phyloP scores from a whole-genome alignment of 53 echinoderm and acorn worm species.

The Crossaster papposus region DNA sequence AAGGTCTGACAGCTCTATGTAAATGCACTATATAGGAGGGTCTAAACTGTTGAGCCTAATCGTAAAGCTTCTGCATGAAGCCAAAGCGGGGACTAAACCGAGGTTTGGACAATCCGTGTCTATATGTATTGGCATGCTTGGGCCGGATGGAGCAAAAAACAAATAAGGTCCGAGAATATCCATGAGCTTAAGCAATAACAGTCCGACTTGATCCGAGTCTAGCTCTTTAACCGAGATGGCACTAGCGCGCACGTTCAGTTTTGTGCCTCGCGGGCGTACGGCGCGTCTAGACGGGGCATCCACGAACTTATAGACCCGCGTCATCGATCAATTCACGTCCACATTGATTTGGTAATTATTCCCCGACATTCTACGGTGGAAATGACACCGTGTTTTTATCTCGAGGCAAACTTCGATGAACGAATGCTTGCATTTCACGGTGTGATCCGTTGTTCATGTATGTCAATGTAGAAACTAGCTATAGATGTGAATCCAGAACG shows the following conservation, averaged over 20 bases:
- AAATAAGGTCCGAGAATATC: neutral
- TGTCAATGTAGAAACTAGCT: neutral
- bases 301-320: neutral
- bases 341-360: conserved; percentile 42
- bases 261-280: neutral
- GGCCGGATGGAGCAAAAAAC: neutral
- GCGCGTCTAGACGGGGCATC: conserved; percentile 19
- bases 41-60: too few relatives aligned
- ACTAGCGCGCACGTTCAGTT: neutral
- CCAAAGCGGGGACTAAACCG: too few relatives aligned
- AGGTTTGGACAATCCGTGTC: too few relatives aligned
- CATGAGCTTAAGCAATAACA: neutral
- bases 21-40: too few relatives aligned
- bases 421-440: conserved; percentile 32
- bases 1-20: too few relatives aligned
- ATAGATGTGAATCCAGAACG: too few relatives aligned
- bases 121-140: neutral
- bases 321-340: neutral
- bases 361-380: conserved; percentile 8
- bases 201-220: neutral
- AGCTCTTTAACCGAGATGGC: neutral
- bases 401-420: neutral
- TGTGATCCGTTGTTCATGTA: neutral
- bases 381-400: conserved; percentile 18
- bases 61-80: too few relatives aligned